Conservation (phyloP, 2,113 vertebrate species). For the Xiphorhynchus elegans region DNA sequence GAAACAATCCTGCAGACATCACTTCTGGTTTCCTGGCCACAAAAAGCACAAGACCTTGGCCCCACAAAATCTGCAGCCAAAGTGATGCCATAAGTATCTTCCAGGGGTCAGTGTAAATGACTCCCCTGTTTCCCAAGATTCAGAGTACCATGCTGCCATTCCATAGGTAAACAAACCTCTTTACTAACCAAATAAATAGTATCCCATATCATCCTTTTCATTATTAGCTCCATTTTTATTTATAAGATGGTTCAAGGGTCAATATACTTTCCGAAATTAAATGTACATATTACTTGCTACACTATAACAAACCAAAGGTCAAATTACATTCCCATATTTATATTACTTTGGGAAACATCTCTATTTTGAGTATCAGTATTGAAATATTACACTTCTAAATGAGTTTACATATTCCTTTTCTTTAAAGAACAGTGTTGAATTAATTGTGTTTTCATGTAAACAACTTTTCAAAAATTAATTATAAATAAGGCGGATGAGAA, state of each 20-base stretch:
- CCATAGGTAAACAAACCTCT: neutral
- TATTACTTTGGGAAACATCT: neutral
- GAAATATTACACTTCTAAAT: neutral
- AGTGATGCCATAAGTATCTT: neutral
- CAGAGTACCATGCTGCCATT: neutral
- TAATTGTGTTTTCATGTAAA: slow-evolving; percentile 19
- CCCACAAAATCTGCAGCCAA: neutral
- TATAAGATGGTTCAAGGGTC: neutral
- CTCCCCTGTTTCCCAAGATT: neutral
- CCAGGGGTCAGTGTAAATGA: neutral
- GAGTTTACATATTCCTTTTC: slow-evolving; percentile 6
- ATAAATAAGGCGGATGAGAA: neutral
- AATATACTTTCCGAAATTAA: neutral
- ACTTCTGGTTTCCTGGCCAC: neutral
- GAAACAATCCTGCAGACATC: neutral
- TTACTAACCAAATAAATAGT: neutral
- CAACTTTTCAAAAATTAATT: slow-evolving; percentile 44
- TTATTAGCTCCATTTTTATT: neutral
- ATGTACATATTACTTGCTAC: neutral
- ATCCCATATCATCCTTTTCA: neutral
- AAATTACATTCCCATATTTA: neutral
- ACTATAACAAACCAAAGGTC: neutral
- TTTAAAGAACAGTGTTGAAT: neutral
- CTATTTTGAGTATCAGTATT: neutral
- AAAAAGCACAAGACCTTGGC: neutral